These are phyloP conservation scores for Callipepla squamata DNA, from an alignment of 2,113 vertebrate genomes.

Conservation along the genomic window DNA sequence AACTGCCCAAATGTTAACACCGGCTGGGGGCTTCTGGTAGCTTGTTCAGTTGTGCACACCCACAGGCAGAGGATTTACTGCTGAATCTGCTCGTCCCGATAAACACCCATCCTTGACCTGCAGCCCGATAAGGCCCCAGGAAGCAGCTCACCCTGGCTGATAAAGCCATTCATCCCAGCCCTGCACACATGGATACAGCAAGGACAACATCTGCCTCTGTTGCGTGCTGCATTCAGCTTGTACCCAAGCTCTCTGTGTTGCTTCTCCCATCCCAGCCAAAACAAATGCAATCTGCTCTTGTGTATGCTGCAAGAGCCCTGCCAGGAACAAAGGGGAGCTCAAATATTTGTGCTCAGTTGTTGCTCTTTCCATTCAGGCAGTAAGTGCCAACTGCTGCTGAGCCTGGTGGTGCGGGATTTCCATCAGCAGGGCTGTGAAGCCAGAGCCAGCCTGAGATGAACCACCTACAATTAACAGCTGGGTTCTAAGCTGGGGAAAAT, in stretches of 20 bases:
- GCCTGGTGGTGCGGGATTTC: background rate
- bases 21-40: background rate
- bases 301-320: background rate
- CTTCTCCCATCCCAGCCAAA: background rate
- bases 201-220: background rate
- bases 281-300: background rate
- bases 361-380: constrained; percentile 35
- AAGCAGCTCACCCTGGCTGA: background rate
- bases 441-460: background rate
- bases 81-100: background rate
- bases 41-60: background rate
- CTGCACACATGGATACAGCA: background rate
- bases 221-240: background rate
- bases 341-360: constrained; percentile 55
- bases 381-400: constrained; percentile 18
- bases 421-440: background rate
- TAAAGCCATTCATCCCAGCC: background rate
- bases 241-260: background rate
- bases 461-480: background rate
- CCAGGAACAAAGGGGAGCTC: constrained; percentile 37
- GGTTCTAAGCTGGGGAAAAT: background rate
- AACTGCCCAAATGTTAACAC: background rate
- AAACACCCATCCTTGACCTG: background rate
- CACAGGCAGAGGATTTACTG: background rate
- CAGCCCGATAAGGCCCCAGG: background rate